phyloP scores from a whole-genome alignment of 2,888 invertebrate genomes.

The Aspidiotus destructor region DNA sequence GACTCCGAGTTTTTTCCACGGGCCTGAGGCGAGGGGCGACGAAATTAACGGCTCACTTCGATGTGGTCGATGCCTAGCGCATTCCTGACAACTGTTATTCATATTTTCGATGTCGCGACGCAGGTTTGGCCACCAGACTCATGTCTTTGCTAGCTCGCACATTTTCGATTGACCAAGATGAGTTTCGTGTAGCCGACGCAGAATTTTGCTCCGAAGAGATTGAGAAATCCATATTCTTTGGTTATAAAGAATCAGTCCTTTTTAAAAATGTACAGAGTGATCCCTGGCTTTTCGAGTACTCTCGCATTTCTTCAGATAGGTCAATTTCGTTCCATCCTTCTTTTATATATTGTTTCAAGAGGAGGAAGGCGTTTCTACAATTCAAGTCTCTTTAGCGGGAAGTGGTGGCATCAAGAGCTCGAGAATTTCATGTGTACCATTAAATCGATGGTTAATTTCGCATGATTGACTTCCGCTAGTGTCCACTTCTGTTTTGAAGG shows the following conservation, averaged over 20 bases:
- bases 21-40: not conserved
- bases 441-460: too few relatives aligned
- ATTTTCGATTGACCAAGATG: conserved; percentile 22
- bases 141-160: not conserved
- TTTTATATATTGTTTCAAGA: too few relatives aligned
- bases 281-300: not conserved
- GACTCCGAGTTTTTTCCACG: conserved; percentile 16
- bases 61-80: not conserved
- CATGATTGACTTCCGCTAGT: too few relatives aligned
- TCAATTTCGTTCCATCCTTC: too few relatives aligned
- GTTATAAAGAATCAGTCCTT: conserved; percentile 19
- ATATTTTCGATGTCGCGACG: conserved; percentile 13
- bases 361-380: too few relatives aligned
- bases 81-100: not conserved
- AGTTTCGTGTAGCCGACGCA: conserved; percentile 18
- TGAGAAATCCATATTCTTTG: conserved; percentile 3
- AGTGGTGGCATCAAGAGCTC: too few relatives aligned
- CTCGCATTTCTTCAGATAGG: conserved; percentile 1
- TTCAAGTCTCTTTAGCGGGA: too few relatives aligned
- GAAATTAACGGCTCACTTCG: conserved; percentile 13
- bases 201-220: conserved; percentile 8
- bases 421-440: too few relatives aligned
- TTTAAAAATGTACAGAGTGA: conserved; percentile 2
- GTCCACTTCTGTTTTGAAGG: too few relatives aligned
- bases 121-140: conserved; percentile 20